phyloP scores from a whole-genome alignment of 2,888 invertebrate genomes.

The Pristionchus maxplancki region DNA sequence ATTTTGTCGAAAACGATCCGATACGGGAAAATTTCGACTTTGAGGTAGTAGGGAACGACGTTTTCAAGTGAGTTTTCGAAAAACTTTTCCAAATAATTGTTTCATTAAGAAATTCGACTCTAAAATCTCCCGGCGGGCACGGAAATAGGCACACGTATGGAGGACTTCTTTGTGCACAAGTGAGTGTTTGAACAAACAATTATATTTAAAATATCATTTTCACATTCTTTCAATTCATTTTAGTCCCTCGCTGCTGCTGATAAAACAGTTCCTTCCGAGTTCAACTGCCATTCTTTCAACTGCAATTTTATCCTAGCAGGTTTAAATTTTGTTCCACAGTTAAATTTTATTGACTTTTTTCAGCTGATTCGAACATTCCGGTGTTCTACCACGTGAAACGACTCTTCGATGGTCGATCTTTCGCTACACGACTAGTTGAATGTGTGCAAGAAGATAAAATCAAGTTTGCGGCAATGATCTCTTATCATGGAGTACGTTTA shows the following conservation, averaged over 20 bases:
- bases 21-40: constrained; percentile 11
- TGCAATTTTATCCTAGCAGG: constrained; percentile 4
- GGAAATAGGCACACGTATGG: constrained; percentile 12
- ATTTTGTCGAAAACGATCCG: constrained; percentile 34
- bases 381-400: constrained; percentile 21
- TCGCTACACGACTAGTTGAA: constrained; percentile 40
- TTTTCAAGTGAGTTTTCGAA: constrained; percentile 29
- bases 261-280: constrained; percentile 25
- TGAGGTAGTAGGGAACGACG: background rate
- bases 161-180: background rate
- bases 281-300: constrained; percentile 17
- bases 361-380: background rate
- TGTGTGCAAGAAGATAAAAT: constrained; percentile 18
- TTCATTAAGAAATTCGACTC: constrained; percentile 1
- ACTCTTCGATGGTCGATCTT: constrained; percentile 50
- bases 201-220: background rate
- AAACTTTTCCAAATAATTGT: background rate
- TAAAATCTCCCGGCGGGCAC: constrained; percentile 35
- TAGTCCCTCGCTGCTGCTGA: constrained; percentile 41
- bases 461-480: background rate
- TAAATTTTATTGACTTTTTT: background rate
- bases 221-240: background rate
- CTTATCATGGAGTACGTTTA: constrained; percentile 8
- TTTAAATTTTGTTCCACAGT: background rate
- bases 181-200: background rate